phyloP scores from a whole-genome alignment of 2,113 vertebrate species.

The Rhadina sibilatrix region DNA sequence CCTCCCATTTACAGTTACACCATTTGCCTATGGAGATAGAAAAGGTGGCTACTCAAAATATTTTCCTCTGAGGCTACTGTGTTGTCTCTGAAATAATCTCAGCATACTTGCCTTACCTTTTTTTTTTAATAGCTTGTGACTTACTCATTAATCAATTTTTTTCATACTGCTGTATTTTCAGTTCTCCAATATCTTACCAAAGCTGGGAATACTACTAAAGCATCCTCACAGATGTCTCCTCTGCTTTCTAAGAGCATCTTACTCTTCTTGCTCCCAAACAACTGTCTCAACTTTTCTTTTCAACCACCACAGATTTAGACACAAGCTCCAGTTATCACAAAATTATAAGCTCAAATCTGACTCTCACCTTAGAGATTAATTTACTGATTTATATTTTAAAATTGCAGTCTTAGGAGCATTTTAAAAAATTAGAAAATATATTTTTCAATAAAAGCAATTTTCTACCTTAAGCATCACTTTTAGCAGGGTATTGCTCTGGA shows the following conservation, averaged over 20 bases:
- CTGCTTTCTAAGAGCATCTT: background rate
- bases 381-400: background rate
- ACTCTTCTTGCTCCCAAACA: background rate
- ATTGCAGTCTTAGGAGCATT: background rate
- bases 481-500: background rate
- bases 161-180: background rate
- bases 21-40: background rate
- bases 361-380: background rate
- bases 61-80: background rate
- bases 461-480: background rate
- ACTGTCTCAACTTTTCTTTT: background rate
- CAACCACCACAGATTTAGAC: background rate
- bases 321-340: background rate
- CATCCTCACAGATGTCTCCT: background rate
- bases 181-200: background rate
- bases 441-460: background rate
- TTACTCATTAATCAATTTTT: background rate
- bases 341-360: background rate
- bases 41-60: background rate
- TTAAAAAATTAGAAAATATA: accelerated
- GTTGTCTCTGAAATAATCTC: background rate
- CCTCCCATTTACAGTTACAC: background rate
- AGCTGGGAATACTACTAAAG: background rate
- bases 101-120: background rate
- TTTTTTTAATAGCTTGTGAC: background rate